Conservation (phyloP, 2,888 invertebrate genomes). For the Orthosia gothica region DNA sequence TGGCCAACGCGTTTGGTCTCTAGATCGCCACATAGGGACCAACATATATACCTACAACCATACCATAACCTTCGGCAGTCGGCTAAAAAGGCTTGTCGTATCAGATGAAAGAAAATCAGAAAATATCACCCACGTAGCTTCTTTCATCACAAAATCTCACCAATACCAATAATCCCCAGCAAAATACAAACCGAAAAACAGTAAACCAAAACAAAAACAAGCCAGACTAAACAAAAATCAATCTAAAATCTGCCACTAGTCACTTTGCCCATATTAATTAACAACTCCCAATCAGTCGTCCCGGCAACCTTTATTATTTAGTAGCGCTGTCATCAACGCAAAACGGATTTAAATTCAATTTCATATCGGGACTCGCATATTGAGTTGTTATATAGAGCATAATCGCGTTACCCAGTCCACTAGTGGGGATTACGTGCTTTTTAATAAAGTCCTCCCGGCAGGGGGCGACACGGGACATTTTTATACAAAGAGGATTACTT, state of each 20-base stretch:
- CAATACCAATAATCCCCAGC: background rate
- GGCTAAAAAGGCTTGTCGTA: background rate
- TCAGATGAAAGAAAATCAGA: background rate
- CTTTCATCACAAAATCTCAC: background rate
- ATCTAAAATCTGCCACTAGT: constrained; percentile 55
- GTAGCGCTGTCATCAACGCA: constrained; percentile 78
- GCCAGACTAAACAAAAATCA: constrained; percentile 33
- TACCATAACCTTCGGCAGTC: too few species aligned
- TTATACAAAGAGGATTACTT: constrained; percentile 91
- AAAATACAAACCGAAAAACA: background rate
- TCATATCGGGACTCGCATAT: constrained; percentile 86
- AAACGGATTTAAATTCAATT: constrained; percentile 88
- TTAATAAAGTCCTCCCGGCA: constrained; percentile 88
- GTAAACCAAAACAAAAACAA: constrained; percentile 13
- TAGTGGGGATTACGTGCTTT: constrained; percentile 90
- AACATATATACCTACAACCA: too few species aligned
- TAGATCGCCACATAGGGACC: too few species aligned
- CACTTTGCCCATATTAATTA: constrained; percentile 57
- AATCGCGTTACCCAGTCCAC: constrained; percentile 91
- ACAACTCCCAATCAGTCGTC: constrained; percentile 58
- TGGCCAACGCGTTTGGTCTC: too few species aligned
- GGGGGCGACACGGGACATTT: constrained; percentile 90
- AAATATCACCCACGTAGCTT: background rate
- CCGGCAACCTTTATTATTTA: constrained; percentile 68
- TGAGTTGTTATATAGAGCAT: constrained; percentile 89